Evolutionary conservation across 1,140 invertebrate species (phyloP).

Genomic region (Brachionus rubens): DNA sequence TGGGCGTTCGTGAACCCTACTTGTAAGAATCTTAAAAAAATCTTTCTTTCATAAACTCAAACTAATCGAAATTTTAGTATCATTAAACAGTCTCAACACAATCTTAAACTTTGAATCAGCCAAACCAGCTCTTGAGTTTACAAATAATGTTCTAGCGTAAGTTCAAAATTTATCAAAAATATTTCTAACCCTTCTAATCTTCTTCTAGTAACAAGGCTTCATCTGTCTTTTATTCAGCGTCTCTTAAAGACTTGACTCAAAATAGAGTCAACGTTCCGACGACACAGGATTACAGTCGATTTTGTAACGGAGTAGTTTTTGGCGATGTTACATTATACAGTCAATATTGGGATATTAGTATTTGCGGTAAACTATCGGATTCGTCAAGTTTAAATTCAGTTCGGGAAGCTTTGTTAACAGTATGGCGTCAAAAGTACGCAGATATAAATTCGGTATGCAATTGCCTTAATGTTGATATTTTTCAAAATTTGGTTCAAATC

Average conservation of each 20-base stretch:
- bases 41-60: not conserved
- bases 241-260: not conserved
- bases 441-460: not conserved
- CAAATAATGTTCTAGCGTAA: not conserved
- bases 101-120: not conserved
- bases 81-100: not conserved
- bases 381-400: not conserved
- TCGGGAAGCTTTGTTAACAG: not conserved
- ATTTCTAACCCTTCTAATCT: too few species aligned
- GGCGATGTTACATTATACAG: not conserved
- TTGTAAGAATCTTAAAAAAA: not conserved
- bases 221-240: not conserved
- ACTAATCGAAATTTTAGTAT: not conserved
- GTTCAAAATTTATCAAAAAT: not conserved
- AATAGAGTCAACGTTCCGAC: not conserved
- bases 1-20: constrained; percentile 6
- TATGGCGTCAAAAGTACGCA: not conserved
- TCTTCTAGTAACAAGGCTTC: not conserved
- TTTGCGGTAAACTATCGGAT: not conserved
- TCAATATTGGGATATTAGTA: constrained; percentile 21
- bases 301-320: not conserved
- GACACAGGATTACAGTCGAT: not conserved
- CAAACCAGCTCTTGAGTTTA: not conserved
- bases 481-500: not conserved
- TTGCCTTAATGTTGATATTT: not conserved